Base-by-base conservation (phyloP, 2,113 vertebrate species). In the Zosterops japonicus region DNA sequence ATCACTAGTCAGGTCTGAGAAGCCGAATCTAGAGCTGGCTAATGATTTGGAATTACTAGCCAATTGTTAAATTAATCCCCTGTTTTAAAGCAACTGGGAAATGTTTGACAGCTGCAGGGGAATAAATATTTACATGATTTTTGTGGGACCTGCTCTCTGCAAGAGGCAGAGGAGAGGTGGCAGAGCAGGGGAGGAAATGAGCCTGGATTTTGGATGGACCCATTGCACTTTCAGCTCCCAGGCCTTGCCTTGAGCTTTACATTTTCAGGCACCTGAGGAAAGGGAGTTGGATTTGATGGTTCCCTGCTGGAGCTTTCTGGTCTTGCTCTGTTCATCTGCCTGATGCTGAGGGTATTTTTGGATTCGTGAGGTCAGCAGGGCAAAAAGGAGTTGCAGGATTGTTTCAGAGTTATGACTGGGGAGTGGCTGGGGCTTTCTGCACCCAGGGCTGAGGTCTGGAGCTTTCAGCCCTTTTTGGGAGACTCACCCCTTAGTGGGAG, bases 81-180 rank as follows among this genome's bases (percentile, higher is more conserved):
- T 87, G 78, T 86, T 94, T 93, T 92, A 83, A 90, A 93, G 92
- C 78, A 83, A 83, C 76, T 63, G 93, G 89, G 93, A 94, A 84
- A 87, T 93, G 91, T 94, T 94, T 95, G 95, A 89, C 87, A 87
- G 91, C 93, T 77, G 82, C 82, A 49, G 24, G 70, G 87, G 81
- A 88, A 88, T 83, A 95, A 94, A 86, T 90, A 74, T 83, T 79
- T 91, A 88, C 1, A 1, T 1, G 39, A 69, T 93, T 94, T 92
- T 59, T 87, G 74, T 87, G 74, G 81, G 56, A 47, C 39, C 19
- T 8, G 13, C 23, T 33, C 50, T 78, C 69, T 85, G 39, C 0
- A 7, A 44, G 86, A 53, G 79, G 60, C 52, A 36, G 3, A 47
- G 72, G 69, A 75, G 87, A 46, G 67, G 75, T 71, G 78, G 64